Conservation (phyloP, 2,888 invertebrate species). For the Lasius fuliginosus region DNA sequence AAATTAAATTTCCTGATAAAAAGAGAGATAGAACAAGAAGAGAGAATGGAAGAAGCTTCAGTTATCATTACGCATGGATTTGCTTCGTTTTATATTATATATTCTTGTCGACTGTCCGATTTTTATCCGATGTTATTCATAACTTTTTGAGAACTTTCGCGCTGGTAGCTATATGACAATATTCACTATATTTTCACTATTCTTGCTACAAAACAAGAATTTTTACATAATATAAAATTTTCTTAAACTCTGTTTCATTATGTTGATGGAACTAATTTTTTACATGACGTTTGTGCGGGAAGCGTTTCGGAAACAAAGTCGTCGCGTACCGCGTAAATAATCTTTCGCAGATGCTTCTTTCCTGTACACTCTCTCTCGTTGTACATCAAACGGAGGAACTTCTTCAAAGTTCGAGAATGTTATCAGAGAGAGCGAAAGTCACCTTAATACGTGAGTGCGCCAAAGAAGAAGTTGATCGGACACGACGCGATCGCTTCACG, state of each 20-base stretch:
- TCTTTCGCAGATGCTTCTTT: conserved; percentile 32
- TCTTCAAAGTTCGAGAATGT: conserved; percentile 30
- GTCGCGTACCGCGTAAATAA: conserved; percentile 36
- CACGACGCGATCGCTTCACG: conserved; percentile 63
- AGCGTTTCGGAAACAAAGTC: conserved; percentile 22
- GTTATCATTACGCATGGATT: neutral
- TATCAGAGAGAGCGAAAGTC: conserved; percentile 6
- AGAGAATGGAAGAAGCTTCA: neutral
- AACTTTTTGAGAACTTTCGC: neutral
- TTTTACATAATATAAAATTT: conserved; percentile 11
- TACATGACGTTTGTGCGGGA: neutral
- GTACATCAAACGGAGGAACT: conserved; percentile 22
- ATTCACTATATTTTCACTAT: neutral
- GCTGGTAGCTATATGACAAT: neutral
- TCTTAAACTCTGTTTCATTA: conserved; percentile 9
- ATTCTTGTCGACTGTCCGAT: neutral
- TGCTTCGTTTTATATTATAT: neutral
- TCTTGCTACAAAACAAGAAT: neutral
- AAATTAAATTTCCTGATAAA: neutral
- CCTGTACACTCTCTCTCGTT: neutral
- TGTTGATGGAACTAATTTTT: conserved; percentile 27
- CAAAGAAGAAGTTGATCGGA: conserved; percentile 63
- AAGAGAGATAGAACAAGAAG: neutral
- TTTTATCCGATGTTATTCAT: neutral
- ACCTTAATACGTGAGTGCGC: neutral